Evolutionary conservation across 2,888 invertebrate species (phyloP).

Genomic region (Tachina fera): DNA sequence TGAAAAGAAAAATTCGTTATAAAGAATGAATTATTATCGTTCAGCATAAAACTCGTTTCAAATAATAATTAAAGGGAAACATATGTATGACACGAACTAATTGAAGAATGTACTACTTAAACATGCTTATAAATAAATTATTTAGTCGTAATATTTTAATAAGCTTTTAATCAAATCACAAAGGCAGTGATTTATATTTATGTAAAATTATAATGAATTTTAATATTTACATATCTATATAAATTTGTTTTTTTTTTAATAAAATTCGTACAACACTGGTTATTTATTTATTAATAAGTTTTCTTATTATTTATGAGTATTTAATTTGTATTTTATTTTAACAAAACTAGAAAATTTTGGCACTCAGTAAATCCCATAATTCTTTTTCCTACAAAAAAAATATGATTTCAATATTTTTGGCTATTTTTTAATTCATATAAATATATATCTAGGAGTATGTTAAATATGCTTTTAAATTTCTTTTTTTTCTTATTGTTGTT

Average conservation of each 20-base stretch:
- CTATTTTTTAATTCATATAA: slow-evolving; percentile 11
- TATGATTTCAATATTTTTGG: slow-evolving; percentile 20
- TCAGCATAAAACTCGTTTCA: slow-evolving; percentile 5
- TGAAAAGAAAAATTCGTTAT: slow-evolving; percentile 25
- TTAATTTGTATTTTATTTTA: slow-evolving; percentile 4
- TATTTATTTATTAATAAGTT: not conserved
- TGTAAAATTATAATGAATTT: slow-evolving; percentile 10
- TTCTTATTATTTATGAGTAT: not conserved
- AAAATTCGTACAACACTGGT: not conserved
- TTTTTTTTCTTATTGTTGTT: slow-evolving; percentile 5
- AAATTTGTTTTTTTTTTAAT: not conserved
- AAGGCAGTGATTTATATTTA: slow-evolving; percentile 16
- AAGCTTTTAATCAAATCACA: not conserved
- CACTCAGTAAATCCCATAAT: slow-evolving; percentile 11
- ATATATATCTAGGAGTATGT: no score
- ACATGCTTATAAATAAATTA: slow-evolving; percentile 22
- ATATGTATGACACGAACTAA: not conserved
- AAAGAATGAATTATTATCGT: not conserved
- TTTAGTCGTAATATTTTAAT: slow-evolving; percentile 2
- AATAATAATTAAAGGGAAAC: not conserved
- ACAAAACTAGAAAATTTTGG: slow-evolving; percentile 47
- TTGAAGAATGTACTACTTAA: slow-evolving; percentile 6
- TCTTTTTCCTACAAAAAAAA: not conserved
- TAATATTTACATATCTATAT: slow-evolving; percentile 16
- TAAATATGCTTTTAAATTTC: slow-evolving; percentile 32